Percentiles rank a stretch among this genome's conserved stretches.
These are phyloP conservation scores for Cathartes aura DNA, from an alignment of 2,113 vertebrate species.

Conservation along the genomic window DNA sequence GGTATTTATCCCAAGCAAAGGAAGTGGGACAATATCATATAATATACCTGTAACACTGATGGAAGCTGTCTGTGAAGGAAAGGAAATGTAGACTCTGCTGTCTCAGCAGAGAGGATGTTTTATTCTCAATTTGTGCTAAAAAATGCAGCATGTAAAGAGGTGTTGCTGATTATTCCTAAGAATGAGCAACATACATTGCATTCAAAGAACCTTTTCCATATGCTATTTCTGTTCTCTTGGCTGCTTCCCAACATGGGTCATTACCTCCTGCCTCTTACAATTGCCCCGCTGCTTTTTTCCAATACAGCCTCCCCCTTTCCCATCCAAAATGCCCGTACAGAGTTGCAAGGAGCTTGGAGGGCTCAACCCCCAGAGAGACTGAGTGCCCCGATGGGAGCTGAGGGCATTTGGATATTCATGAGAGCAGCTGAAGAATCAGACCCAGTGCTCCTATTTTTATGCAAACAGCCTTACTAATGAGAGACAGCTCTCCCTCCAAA, in stretches of 20 bases:
- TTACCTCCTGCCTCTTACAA: slow-evolving; percentile 2
- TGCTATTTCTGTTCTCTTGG: slow-evolving; percentile 35
- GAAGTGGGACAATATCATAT: not conserved
- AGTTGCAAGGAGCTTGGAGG: not conserved
- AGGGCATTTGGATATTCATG: not conserved
- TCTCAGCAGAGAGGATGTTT: slow-evolving; percentile 17
- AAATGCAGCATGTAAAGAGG: slow-evolving; percentile 33
- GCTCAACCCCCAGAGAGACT: not conserved
- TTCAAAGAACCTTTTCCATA: slow-evolving; percentile 18
- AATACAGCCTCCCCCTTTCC: not conserved
- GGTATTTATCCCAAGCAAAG: not conserved
- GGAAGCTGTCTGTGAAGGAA: not conserved
- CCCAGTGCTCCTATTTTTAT: not conserved
- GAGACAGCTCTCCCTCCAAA: not conserved
- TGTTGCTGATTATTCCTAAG: slow-evolving; percentile 31
- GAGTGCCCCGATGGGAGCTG: not conserved
- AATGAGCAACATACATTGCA: not conserved
- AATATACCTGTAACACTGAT: not conserved
- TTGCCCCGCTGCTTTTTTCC: not conserved
- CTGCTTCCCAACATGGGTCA: slow-evolving; percentile 11
- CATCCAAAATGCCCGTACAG: not conserved
- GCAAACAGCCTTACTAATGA: not conserved
- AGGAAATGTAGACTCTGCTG: not conserved
- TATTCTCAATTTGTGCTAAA: slow-evolving; percentile 38
- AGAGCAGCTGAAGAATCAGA: not conserved